Evolutionary conservation across 2,888 invertebrate genomes (phyloP).

Genomic region (Luffia ferchaultella): DNA sequence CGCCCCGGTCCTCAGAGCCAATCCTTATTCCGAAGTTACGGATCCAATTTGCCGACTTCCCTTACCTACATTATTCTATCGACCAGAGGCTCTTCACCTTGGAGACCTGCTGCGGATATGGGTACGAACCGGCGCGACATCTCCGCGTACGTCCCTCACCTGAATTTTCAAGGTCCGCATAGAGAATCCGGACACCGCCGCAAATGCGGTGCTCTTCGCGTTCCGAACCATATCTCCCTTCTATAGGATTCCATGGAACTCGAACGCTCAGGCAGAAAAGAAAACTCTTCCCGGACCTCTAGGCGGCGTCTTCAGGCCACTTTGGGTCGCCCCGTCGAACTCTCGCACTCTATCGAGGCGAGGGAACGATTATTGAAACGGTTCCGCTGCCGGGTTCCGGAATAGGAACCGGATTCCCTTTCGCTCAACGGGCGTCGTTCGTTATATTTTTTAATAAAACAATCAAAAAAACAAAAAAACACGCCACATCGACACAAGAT

Average conservation of each 20-base stretch:
- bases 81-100: conserved; percentile 75
- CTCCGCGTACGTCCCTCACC: conserved; percentile 32
- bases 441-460: neutral
- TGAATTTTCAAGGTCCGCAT: conserved; percentile 38
- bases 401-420: conserved; percentile 40
- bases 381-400: conserved; percentile 67
- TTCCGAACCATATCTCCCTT: conserved; percentile 58
- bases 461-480: neutral
- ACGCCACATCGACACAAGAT: conserved; percentile 30
- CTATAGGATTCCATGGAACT: conserved; percentile 52
- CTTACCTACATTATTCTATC: conserved; percentile 74
- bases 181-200: conserved; percentile 30
- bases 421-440: conserved; percentile 10
- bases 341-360: too few relatives aligned
- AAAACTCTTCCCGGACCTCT: conserved; percentile 57
- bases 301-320: conserved; percentile 64
- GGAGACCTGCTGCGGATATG: conserved; percentile 81
- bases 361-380: conserved; percentile 45
- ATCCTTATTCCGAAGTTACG: conserved; percentile 75
- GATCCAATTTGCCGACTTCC: conserved; percentile 74
- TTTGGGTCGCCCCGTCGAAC: conserved; percentile 40
- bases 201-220: conserved; percentile 31
- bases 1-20: conserved; percentile 75
- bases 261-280: conserved; percentile 47
- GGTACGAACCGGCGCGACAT: conserved; percentile 63